A percentile compares a stretch with the other conserved stretches of the same genome.
Conservation (phyloP, 1,140 invertebrate species). For the Scaptomyza graminum region DNA sequence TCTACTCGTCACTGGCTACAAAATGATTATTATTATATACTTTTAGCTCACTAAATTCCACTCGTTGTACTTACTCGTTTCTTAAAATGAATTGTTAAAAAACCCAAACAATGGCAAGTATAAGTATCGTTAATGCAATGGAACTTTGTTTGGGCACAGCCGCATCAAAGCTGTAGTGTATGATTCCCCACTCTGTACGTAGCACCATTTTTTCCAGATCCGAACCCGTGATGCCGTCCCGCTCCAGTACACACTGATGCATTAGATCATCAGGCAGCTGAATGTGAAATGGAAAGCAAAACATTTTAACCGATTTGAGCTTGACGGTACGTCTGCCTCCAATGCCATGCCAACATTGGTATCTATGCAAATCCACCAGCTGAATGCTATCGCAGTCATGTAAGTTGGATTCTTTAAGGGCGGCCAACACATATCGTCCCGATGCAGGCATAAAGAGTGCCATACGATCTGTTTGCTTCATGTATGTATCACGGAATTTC, state of each 20-base stretch:
- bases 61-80: not conserved
- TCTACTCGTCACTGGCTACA: too few species aligned
- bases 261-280: conserved; percentile 62
- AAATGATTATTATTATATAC: too few species aligned
- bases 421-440: conserved; percentile 28
- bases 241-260: conserved; percentile 38
- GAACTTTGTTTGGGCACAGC: not conserved
- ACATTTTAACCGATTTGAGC: conserved; percentile 33
- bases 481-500: conserved; percentile 54
- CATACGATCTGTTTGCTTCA: conserved; percentile 46
- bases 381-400: conserved; percentile 30
- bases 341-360: conserved; percentile 19
- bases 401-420: conserved; percentile 48
- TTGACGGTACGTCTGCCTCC: conserved; percentile 9
- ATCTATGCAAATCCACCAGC: conserved; percentile 24
- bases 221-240: not conserved
- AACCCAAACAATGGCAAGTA: not conserved
- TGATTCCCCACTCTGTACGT: conserved; percentile 19
- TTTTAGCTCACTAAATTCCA: too few species aligned
- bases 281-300: conserved; percentile 68
- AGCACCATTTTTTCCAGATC: conserved; percentile 7
- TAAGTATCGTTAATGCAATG: not conserved
- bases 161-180: conserved; percentile 48
- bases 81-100: not conserved
- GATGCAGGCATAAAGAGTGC: conserved; percentile 42